These are phyloP conservation scores for Liparis tanakae DNA, from an alignment of 2,797 vertebrate species.

Conservation along the genomic window DNA sequence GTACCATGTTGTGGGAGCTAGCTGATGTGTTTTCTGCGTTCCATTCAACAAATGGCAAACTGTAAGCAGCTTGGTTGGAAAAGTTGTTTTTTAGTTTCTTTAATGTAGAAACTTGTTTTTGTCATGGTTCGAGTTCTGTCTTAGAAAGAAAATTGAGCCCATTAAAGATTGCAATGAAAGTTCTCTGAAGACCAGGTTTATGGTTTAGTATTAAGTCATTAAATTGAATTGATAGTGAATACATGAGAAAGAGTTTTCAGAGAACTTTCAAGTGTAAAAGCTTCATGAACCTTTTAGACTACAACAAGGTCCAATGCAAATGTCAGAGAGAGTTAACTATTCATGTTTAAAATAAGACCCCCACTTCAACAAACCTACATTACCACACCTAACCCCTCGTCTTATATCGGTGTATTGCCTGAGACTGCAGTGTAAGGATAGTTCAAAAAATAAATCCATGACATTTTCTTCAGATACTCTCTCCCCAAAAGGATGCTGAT, in stretches of 20 bases:
- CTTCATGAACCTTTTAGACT: slow-evolving; percentile 17
- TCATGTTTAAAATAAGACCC: slow-evolving; percentile 28
- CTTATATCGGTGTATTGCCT: slow-evolving; percentile 47
- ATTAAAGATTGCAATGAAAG: slow-evolving; percentile 35
- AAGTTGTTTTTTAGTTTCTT: slow-evolving; percentile 9
- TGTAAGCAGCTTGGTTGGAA: slow-evolving; percentile 44
- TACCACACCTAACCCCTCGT: slow-evolving; percentile 11
- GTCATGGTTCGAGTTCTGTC: slow-evolving; percentile 39
- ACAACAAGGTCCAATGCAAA: slow-evolving; percentile 21
- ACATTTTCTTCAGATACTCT: slow-evolving; percentile 48
- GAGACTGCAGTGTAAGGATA: slow-evolving; percentile 47
- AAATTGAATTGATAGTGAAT: not conserved
- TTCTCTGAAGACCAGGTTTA: slow-evolving; percentile 11
- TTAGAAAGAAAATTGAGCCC: slow-evolving; percentile 13
- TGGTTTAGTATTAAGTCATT: not conserved
- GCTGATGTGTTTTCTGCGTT: slow-evolving; percentile 55
- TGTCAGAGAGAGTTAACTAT: slow-evolving; percentile 28
- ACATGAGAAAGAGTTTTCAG: slow-evolving; percentile 23
- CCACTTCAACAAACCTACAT: slow-evolving; percentile 19
- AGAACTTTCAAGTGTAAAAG: slow-evolving; percentile 23
- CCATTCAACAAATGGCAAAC: slow-evolving; percentile 46
- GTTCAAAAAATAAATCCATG: slow-evolving; percentile 48
- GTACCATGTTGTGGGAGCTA: slow-evolving; percentile 54
- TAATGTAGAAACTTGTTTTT: slow-evolving; percentile 25
- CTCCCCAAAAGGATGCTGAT: slow-evolving; percentile 57